A percentile compares a stretch with the other conserved stretches of the same genome.
phyloP scores from a whole-genome alignment of 2,797 vertebrate species.

The Epinephelus awoara region DNA sequence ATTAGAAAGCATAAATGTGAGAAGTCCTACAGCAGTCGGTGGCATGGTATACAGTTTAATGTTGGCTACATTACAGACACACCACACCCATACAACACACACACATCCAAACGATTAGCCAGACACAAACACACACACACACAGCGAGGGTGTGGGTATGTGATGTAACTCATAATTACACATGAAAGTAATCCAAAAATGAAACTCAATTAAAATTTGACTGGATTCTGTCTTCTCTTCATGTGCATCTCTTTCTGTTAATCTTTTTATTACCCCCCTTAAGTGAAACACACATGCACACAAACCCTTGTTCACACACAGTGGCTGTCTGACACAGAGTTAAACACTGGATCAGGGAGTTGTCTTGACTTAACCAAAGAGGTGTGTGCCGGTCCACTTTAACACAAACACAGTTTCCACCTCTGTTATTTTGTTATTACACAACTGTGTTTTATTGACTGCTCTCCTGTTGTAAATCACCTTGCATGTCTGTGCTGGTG shows the following conservation, averaged over 20 bases:
- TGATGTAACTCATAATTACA: conserved; percentile 53
- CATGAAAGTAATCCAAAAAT: conserved; percentile 56
- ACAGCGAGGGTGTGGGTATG: conserved; percentile 41
- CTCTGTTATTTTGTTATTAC: conserved; percentile 29
- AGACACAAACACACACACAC: conserved; percentile 29
- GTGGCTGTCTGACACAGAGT: conserved; percentile 9
- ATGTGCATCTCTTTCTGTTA: conserved; percentile 4
- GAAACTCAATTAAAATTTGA: conserved; percentile 42
- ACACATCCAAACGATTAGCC: conserved; percentile 13
- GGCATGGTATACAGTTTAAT: conserved; percentile 43
- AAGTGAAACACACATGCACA: background rate
- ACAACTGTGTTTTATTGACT: conserved; percentile 36
- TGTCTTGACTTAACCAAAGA: conserved; percentile 39
- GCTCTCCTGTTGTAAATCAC: background rate
- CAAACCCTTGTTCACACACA: conserved; percentile 3
- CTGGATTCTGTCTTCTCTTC: conserved; percentile 18
- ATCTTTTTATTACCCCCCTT: background rate
- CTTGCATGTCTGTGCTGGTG: conserved; percentile 42
- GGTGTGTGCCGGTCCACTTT: conserved; percentile 33
- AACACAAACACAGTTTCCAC: conserved; percentile 42
- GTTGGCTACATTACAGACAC: conserved; percentile 48
- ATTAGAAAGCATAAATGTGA: conserved; percentile 68
- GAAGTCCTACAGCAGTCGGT: conserved; percentile 41
- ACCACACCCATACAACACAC: conserved; percentile 58
- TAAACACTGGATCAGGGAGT: conserved; percentile 39